Percentiles rank a stretch among this genome's conserved stretches.
Evolutionary conservation across 2,113 vertebrate species (phyloP).

Genomic region (Psettodes erumei): DNA sequence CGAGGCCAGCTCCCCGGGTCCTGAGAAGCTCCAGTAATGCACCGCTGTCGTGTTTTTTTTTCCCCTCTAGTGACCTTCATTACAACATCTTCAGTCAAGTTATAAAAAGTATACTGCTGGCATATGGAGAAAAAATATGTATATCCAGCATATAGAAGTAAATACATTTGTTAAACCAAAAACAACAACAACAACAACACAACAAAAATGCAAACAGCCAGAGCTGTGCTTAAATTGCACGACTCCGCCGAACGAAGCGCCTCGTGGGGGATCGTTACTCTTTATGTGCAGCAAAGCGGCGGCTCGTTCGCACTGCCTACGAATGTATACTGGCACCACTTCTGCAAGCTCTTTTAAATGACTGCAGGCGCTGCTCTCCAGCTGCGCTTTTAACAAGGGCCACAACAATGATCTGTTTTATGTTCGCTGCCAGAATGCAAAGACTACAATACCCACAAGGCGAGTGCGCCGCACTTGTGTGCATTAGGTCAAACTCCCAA

Average conservation of each 20-base stretch:
- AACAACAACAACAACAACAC: not conserved
- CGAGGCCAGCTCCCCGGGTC: conserved; percentile 59
- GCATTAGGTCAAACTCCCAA: not conserved
- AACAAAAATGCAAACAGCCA: conserved; percentile 1
- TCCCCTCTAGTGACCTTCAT: not conserved
- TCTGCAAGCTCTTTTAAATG: conserved; percentile 28
- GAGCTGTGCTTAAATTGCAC: conserved; percentile 32
- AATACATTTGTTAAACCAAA: conserved; percentile 13
- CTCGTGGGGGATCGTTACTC: conserved; percentile 73
- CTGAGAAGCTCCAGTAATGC: not conserved
- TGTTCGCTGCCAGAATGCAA: not conserved
- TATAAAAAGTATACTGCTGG: conserved; percentile 1
- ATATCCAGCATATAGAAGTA: not conserved
- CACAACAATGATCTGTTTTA: not conserved
- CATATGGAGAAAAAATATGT: not conserved
- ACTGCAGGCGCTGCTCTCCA: not conserved
- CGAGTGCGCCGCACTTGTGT: not conserved
- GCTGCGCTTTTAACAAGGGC: conserved; percentile 1
- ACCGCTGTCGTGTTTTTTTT: too few species aligned
- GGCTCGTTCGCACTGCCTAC: not conserved
- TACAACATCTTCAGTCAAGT: not conserved
- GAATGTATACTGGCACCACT: conserved; percentile 13
- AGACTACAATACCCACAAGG: not conserved
- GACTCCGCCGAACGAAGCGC: conserved; percentile 55
- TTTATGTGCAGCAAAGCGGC: conserved; percentile 52